Evolutionary conservation across 2,113 vertebrate species (phyloP).

Genomic region (Tricholaema leucomelas): DNA sequence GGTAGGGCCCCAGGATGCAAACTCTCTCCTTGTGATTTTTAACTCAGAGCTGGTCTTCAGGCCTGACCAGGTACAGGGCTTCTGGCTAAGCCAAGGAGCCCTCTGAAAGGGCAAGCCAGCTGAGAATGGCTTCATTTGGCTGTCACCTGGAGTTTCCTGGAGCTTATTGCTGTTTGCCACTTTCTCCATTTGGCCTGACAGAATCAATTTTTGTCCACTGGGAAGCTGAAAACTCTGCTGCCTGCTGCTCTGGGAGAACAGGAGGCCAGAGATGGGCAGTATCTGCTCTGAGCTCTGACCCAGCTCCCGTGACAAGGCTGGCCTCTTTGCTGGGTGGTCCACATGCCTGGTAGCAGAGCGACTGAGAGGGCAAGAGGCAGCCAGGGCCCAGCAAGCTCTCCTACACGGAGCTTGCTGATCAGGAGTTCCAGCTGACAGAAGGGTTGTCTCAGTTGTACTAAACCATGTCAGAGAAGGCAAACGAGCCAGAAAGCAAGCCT

Average conservation of each 20-base stretch:
- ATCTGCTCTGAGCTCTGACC: neutral
- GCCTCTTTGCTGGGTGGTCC: neutral
- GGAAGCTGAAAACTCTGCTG: neutral
- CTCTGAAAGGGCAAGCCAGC: neutral
- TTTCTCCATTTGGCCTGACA: neutral
- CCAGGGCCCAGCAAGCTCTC: neutral
- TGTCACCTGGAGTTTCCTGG: neutral
- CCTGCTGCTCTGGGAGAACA: neutral
- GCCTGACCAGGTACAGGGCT: neutral
- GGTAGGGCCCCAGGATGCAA: slow-evolving; percentile 68
- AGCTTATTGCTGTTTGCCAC: neutral
- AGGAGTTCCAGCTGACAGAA: neutral
- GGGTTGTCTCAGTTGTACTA: neutral
- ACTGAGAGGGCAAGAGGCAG: neutral
- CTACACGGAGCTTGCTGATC: neutral
- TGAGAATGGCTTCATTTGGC: neutral
- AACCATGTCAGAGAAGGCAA: neutral
- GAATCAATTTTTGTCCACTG: neutral
- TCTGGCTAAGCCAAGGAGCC: neutral
- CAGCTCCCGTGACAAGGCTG: neutral
- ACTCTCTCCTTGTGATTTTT: neutral
- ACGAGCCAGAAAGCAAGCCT: neutral
- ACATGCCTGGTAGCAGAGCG: neutral
- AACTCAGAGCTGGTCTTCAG: neutral
- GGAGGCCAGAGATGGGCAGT: neutral